Evolutionary conservation across 2,113 vertebrate genomes (phyloP), one percentile per base, ranked within the genome.

Genomic region (Chaetodon trifascialis): DNA sequence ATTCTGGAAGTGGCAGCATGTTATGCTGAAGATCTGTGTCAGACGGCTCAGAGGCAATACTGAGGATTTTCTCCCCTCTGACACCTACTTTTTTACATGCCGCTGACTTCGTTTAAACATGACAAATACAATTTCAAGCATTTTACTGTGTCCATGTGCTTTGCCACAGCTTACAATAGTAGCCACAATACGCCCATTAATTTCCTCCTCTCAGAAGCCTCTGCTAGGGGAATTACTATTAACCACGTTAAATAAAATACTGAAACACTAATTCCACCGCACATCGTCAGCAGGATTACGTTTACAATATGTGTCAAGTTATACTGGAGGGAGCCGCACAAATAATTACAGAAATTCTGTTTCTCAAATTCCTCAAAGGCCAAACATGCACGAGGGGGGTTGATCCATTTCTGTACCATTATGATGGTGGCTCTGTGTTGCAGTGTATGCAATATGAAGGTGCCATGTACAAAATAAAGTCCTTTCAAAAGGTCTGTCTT

Each of bases 11-110:
- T 89, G 90, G 83, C 79, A 64, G 86, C 88, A 21, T 90, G 90
- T 92, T 91, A 82, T 34, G 79, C 52, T 73, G 82, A 66, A 93
- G 93, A 93, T 94, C 91, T 88, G 91, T 92, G 92, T 93, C 93
- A 91, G 85, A 77, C 75, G 60, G 82, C 89, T 87, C 88, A 79
- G 68, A 81, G 16, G 89, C 71, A 68, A 80, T 78, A 64, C 55
- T 54, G 75, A 73, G 91, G 93, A 92, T 93, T 94, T 94, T 81
- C 83, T 85, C 80, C 79, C 89, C 75, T 89, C 82, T 90, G 88
- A 92, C 90, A 90, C 83, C 88, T 78, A 76, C 83, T 83, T 72
- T 87, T 82, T 76, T 30, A 82, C 74, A 63, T n/a, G 82, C 21
- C 38, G 55, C 84, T 54, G 86, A 86, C 80, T 91, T 76, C n/a